Percentiles rank a stretch among this genome's conserved stretches.
Evolutionary conservation across 2,888 invertebrate species (phyloP).

Genomic region (Cyclophora albipunctata): DNA sequence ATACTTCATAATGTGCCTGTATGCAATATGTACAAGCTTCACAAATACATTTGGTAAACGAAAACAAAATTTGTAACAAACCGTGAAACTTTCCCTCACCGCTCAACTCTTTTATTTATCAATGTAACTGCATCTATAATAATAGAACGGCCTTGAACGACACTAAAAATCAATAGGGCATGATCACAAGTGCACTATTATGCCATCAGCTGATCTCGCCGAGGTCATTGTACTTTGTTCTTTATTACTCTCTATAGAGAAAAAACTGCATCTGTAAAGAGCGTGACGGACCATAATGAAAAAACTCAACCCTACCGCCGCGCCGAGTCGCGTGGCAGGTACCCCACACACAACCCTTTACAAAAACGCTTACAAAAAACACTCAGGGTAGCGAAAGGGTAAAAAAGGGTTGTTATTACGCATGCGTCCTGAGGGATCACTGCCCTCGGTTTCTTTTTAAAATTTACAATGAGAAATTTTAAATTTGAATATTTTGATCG

Average conservation of each 20-base stretch:
- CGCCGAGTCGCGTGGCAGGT: slow-evolving; percentile 65
- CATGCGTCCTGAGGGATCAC: slow-evolving; percentile 66
- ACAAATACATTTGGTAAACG: no score
- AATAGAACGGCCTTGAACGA: slow-evolving; percentile 53
- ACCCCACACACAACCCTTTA: slow-evolving; percentile 71
- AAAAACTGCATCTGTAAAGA: slow-evolving; percentile 55
- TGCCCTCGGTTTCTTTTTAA: slow-evolving; percentile 67
- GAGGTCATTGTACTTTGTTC: slow-evolving; percentile 70
- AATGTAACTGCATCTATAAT: slow-evolving; percentile 9
- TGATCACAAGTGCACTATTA: slow-evolving; percentile 65
- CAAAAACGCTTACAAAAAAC: slow-evolving; percentile 70
- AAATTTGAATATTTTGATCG: slow-evolving; percentile 17
- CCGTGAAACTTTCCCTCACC: no score
- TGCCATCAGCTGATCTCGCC: slow-evolving; percentile 66
- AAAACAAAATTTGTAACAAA: no score
- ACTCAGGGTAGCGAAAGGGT: slow-evolving; percentile 68
- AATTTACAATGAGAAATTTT: slow-evolving; percentile 41
- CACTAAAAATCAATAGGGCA: slow-evolving; percentile 59
- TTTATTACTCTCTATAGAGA: slow-evolving; percentile 41
- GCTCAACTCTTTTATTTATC: no score
- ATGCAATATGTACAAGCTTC: no score
- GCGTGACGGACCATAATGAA: slow-evolving; percentile 52
- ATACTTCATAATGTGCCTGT: no score
- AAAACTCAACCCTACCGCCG: slow-evolving; percentile 69
- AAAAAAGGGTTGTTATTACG: slow-evolving; percentile 73